These are phyloP conservation scores for Drosophila ananassae DNA, from an alignment of 1,140 invertebrate genomes.

Conservation along the genomic window DNA sequence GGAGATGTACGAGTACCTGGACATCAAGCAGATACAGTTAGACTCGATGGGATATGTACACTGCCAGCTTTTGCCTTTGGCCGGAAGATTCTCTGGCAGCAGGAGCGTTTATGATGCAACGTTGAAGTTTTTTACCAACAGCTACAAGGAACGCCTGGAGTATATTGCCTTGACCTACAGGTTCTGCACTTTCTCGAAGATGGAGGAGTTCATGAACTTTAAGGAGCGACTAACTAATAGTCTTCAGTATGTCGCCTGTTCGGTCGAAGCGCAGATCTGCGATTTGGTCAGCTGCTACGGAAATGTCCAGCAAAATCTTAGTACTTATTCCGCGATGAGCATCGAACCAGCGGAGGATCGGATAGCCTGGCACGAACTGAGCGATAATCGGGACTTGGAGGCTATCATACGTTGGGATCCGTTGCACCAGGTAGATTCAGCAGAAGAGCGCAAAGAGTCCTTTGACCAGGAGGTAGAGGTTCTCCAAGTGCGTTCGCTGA, in stretches of 20 bases:
- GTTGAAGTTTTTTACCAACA: slow-evolving; percentile 93
- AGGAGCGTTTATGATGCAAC: slow-evolving; percentile 88
- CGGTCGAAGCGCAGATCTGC: slow-evolving; percentile 91
- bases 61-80: slow-evolving; percentile 88
- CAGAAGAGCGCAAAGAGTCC: slow-evolving; percentile 70
- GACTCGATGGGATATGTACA: slow-evolving; percentile 95
- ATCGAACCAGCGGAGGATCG: slow-evolving; percentile 84
- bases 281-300: slow-evolving; percentile 87
- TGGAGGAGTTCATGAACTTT: slow-evolving; percentile 95
- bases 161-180: slow-evolving; percentile 96
- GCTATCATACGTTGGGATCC: slow-evolving; percentile 87
- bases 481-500: slow-evolving; percentile 68
- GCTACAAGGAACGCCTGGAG: slow-evolving; percentile 95
- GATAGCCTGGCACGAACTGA: slow-evolving; percentile 85
- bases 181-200: slow-evolving; percentile 96
- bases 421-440: slow-evolving; percentile 64
- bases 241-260: slow-evolving; percentile 90
- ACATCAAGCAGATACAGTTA: slow-evolving; percentile 97
- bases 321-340: slow-evolving; percentile 79
- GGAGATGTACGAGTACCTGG: slow-evolving; percentile 88
- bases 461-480: slow-evolving; percentile 81
- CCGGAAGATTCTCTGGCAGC: slow-evolving; percentile 88
- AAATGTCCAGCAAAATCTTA: slow-evolving; percentile 72
- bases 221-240: slow-evolving; percentile 92
- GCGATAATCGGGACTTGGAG: slow-evolving; percentile 87